Conservation (phyloP, 2,888 invertebrate genomes). For the Synanthedon myopaeformis region DNA sequence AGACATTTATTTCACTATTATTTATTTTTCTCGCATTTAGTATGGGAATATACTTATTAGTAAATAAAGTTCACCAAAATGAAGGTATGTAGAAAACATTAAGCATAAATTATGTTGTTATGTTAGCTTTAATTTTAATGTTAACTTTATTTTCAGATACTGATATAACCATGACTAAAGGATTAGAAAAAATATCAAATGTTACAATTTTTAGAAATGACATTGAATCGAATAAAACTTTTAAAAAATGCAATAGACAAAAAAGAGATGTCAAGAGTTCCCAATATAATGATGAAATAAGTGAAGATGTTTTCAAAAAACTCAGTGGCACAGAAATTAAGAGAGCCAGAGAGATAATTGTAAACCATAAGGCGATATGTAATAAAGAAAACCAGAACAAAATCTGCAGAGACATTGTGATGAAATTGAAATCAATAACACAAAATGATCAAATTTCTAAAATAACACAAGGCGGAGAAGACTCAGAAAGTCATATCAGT, state of each 20-base stretch:
- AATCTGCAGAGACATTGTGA: slow-evolving; percentile 40
- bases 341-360: slow-evolving; percentile 39
- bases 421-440: slow-evolving; percentile 28
- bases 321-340: slow-evolving; percentile 28
- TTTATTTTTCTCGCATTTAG: slow-evolving; percentile 23
- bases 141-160: slow-evolving; percentile 23
- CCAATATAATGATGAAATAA: slow-evolving; percentile 8
- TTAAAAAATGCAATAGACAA: slow-evolving; percentile 16
- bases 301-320: slow-evolving; percentile 8
- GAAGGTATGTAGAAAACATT: slow-evolving; percentile 23
- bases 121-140: not conserved
- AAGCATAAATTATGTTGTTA: not conserved
- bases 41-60: slow-evolving; percentile 27
- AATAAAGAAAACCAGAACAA: slow-evolving; percentile 29
- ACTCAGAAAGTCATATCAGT: not conserved
- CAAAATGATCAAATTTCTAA: slow-evolving; percentile 5
- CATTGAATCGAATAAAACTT: slow-evolving; percentile 30
- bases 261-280: slow-evolving; percentile 18
- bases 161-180: slow-evolving; percentile 39
- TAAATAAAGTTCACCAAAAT: slow-evolving; percentile 25
- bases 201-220: slow-evolving; percentile 26
- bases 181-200: slow-evolving; percentile 27
- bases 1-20: slow-evolving; percentile 26
- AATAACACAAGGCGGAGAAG: no score
- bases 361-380: slow-evolving; percentile 38